Conservation (phyloP, 2,888 invertebrate species). For the Sarcophaga caerulescens region DNA sequence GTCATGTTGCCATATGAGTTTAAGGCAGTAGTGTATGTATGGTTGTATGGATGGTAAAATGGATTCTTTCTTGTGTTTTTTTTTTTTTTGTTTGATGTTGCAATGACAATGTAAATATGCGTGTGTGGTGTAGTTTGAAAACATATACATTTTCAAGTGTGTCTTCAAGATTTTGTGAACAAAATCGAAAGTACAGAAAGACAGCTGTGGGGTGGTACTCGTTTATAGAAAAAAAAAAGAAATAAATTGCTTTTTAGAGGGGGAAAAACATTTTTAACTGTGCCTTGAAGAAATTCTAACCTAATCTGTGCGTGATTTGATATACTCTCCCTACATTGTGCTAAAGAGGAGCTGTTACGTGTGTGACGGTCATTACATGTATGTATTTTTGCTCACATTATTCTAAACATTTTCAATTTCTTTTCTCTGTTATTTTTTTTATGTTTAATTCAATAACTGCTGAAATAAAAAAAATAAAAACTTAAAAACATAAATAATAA, state of each 20-base stretch:
- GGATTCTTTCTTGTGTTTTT: too few relatives aligned
- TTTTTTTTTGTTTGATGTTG: too few relatives aligned
- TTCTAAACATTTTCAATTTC: slow-evolving; percentile 21
- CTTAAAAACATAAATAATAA: slow-evolving; percentile 35
- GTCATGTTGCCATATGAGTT: too few relatives aligned
- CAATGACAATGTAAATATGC: too few relatives aligned
- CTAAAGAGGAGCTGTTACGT: slow-evolving; percentile 57
- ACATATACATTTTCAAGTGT: too few relatives aligned
- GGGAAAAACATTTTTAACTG: slow-evolving; percentile 9
- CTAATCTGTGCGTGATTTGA: background rate
- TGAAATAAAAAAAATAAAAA: slow-evolving; percentile 51
- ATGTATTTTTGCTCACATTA: slow-evolving; percentile 31
- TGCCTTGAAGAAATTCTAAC: slow-evolving; percentile 52
- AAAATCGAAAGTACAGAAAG: too few relatives aligned
- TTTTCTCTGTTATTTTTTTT: background rate
- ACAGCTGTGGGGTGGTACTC: background rate
- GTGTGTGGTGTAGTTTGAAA: too few relatives aligned
- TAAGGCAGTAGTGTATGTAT: too few relatives aligned
- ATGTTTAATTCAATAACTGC: slow-evolving; percentile 34
- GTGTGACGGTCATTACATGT: slow-evolving; percentile 39
- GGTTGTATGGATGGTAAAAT: too few relatives aligned
- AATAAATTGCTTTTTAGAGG: background rate
- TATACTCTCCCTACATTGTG: background rate
- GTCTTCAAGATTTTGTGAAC: too few relatives aligned
- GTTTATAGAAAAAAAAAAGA: background rate